Evolutionary conservation across 2,888 invertebrate genomes (phyloP).

Genomic region (Synanthedon tipuliformis): DNA sequence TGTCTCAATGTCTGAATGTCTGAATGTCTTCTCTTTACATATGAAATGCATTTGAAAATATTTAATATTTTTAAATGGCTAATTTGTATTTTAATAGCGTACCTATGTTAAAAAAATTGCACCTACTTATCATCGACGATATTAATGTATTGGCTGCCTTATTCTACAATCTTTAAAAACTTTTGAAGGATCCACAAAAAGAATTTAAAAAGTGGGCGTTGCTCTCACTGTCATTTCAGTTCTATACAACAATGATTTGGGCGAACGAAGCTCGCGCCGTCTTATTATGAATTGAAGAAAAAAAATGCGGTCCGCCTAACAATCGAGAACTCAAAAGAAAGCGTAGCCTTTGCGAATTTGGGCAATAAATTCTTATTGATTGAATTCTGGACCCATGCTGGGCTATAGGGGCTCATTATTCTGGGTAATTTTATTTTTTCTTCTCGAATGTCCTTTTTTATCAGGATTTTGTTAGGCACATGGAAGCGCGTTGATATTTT

Average conservation of each 20-base stretch:
- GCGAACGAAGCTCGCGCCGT: slow-evolving; percentile 48
- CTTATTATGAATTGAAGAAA: slow-evolving; percentile 40
- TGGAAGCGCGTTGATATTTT: slow-evolving; percentile 7
- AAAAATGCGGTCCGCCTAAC: slow-evolving; percentile 33
- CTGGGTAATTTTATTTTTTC: slow-evolving; percentile 33
- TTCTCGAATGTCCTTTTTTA: slow-evolving; percentile 1
- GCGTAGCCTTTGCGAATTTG: slow-evolving; percentile 62
- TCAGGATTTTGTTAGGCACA: not conserved
- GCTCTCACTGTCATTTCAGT: slow-evolving; percentile 59
- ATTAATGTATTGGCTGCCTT: slow-evolving; percentile 14
- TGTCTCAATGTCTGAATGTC: no score
- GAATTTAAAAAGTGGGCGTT: slow-evolving; percentile 66
- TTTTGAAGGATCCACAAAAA: slow-evolving; percentile 51
- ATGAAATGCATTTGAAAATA: no score
- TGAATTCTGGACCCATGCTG: slow-evolving; percentile 67
- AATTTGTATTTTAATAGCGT: no score
- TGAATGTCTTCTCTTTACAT: no score
- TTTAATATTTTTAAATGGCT: no score
- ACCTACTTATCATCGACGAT: no score
- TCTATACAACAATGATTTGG: slow-evolving; percentile 41
- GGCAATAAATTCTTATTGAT: slow-evolving; percentile 68
- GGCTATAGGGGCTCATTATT: slow-evolving; percentile 65
- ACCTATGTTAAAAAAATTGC: no score
- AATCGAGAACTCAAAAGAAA: slow-evolving; percentile 49
- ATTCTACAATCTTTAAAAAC: slow-evolving; percentile 66